Evolutionary conservation across 2,113 vertebrate genomes (phyloP).

Genomic region (Cavia porcellus): DNA sequence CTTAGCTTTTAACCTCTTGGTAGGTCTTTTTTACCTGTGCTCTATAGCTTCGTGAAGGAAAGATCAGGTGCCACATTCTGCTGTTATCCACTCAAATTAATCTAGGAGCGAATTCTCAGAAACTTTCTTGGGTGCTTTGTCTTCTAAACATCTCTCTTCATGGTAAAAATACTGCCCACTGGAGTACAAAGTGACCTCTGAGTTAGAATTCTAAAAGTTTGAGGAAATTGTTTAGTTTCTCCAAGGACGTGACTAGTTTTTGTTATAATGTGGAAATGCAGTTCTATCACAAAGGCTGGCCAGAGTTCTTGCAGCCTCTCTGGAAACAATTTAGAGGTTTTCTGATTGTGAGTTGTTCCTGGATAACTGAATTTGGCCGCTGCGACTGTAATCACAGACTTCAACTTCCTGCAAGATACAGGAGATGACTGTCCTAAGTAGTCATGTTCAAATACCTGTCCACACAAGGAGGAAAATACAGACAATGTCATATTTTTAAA

Average conservation of each 20-base stretch:
- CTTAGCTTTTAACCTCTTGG: constrained; percentile 45
- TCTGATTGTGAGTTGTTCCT: constrained; percentile 30
- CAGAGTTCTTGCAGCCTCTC: constrained; percentile 53
- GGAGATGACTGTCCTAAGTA: background rate
- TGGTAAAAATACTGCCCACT: constrained; percentile 82
- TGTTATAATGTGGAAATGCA: constrained; percentile 59
- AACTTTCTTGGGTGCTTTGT: constrained; percentile 72
- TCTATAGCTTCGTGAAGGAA: background rate
- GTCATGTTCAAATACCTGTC: background rate
- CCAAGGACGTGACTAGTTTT: constrained; percentile 78
- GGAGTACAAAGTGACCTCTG: constrained; percentile 78
- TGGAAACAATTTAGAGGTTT: constrained; percentile 36
- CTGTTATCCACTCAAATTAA: background rate
- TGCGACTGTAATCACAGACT: background rate
- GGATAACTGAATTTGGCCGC: background rate
- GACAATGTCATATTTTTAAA: background rate
- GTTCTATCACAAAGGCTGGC: constrained; percentile 65
- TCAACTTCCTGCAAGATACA: background rate
- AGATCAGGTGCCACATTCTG: background rate
- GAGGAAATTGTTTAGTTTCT: constrained; percentile 58
- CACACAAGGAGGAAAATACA: constrained; percentile 38
- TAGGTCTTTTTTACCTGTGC: background rate
- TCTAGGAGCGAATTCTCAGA: constrained; percentile 56
- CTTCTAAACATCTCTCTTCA: constrained; percentile 78
- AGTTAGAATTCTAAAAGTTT: constrained; percentile 71